Evolutionary conservation across 2,113 vertebrate species (phyloP).

Genomic region (Rhinichthys klamathensis): DNA sequence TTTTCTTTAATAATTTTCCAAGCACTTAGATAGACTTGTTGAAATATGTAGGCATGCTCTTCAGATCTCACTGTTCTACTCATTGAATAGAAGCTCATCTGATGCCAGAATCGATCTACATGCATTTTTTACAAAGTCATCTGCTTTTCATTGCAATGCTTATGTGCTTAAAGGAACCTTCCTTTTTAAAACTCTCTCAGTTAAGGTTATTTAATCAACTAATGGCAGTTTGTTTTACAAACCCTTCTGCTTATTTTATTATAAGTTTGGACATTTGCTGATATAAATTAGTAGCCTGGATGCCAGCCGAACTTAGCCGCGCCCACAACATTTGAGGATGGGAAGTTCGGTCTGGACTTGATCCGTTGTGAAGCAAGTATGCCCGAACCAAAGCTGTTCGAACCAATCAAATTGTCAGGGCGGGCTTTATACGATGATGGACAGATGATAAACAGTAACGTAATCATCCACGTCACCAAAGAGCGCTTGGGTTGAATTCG

Average conservation of each 20-base stretch:
- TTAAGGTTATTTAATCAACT: slow-evolving; percentile 3
- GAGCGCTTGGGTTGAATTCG: no score
- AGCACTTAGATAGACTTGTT: slow-evolving; percentile 8
- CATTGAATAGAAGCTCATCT: slow-evolving; percentile 31
- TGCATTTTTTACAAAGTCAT: background rate
- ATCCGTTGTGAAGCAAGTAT: no score
- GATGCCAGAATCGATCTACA: slow-evolving; percentile 17
- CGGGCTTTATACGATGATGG: no score
- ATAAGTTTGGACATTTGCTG: background rate
- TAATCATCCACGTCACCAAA: no score
- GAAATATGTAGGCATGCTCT: slow-evolving; percentile 23
- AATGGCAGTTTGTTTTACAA: slow-evolving; percentile 1
- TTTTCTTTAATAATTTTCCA: background rate
- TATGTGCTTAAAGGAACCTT: background rate
- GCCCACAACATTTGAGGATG: no score
- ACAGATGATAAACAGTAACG: no score
- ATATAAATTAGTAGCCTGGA: background rate
- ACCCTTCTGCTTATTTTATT: slow-evolving; percentile 6
- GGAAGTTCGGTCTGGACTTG: no score
- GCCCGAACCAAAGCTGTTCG: no score
- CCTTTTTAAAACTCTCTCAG: background rate
- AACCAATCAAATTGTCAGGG: no score
- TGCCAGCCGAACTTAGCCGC: no score
- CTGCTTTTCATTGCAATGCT: background rate
- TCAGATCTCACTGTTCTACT: slow-evolving; percentile 5